Conservation (phyloP, 2,888 invertebrate species). For the Orchesellides sinensis region DNA sequence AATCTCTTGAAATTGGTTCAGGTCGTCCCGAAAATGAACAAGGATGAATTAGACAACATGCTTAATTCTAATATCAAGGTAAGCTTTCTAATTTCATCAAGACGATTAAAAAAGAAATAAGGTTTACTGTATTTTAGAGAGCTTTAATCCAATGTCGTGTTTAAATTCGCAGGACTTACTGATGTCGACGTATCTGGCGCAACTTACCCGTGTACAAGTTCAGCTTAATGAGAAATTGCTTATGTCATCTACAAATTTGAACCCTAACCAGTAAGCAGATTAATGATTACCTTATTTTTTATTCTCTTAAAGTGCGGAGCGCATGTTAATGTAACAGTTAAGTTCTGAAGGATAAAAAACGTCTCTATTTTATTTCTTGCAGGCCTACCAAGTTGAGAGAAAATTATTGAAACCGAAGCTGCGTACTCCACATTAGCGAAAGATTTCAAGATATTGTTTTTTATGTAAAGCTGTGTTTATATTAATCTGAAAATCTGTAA, state of each 20-base stretch:
- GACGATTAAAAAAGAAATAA: too few species aligned
- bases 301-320: background rate
- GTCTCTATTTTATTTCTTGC: too few species aligned
- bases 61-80: conserved; percentile 96
- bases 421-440: too few species aligned
- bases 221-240: conserved; percentile 95
- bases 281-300: background rate
- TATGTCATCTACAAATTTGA: conserved; percentile 70
- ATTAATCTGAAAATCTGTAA: too few species aligned
- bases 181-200: conserved; percentile 97
- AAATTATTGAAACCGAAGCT: too few species aligned
- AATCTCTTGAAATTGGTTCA: conserved; percentile 93
- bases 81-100: too few species aligned
- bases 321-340: background rate
- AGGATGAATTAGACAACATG: conserved; percentile 95
- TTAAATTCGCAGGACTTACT: conserved; percentile 85
- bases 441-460: too few species aligned
- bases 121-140: too few species aligned
- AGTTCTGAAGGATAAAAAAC: too few species aligned
- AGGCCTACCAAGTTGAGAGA: too few species aligned
- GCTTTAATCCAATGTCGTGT: conserved; percentile 6
- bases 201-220: conserved; percentile 96
- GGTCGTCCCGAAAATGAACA: conserved; percentile 93
- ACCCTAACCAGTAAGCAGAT: conserved; percentile 44
- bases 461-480: too few species aligned